These are phyloP conservation scores for Rhagoletis pomonella DNA, from an alignment of 1,140 invertebrate species.

Conservation along the genomic window DNA sequence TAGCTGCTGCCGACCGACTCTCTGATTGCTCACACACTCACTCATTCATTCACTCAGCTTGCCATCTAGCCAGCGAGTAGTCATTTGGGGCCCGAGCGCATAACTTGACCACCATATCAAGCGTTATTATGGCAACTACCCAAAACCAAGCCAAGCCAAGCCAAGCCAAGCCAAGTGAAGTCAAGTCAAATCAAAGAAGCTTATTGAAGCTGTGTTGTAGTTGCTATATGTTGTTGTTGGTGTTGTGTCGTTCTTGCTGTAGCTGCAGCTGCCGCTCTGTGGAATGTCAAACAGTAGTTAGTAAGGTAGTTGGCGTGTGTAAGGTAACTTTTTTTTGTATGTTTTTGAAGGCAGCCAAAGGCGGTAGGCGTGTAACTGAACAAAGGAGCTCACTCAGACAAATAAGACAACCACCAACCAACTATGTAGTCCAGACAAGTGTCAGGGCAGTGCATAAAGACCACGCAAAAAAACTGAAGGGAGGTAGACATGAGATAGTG, in stretches of 20 bases:
- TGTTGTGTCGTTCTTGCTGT: neutral
- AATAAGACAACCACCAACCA: neutral
- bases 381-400: conserved; percentile 8
- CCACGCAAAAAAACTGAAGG: neutral
- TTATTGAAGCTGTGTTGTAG: conserved; percentile 10
- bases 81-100: neutral
- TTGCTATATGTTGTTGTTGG: neutral
- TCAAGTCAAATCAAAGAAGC: neutral
- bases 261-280: neutral
- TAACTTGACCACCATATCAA: conserved; percentile 29
- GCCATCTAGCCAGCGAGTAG: neutral
- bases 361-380: neutral
- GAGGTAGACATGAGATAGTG: neutral
- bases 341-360: neutral
- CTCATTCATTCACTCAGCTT: neutral
- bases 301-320: conserved; percentile 13
- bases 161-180: no score
- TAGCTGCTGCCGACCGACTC: no score
- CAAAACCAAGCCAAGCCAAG: no score
- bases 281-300: conserved; percentile 45
- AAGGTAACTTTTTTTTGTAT: neutral
- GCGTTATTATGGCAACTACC: neutral
- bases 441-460: no score
- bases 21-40: neutral
- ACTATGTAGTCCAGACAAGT: neutral